Conservation (phyloP, 2,888 invertebrate genomes). For the Drosophila aldrichi region DNA sequence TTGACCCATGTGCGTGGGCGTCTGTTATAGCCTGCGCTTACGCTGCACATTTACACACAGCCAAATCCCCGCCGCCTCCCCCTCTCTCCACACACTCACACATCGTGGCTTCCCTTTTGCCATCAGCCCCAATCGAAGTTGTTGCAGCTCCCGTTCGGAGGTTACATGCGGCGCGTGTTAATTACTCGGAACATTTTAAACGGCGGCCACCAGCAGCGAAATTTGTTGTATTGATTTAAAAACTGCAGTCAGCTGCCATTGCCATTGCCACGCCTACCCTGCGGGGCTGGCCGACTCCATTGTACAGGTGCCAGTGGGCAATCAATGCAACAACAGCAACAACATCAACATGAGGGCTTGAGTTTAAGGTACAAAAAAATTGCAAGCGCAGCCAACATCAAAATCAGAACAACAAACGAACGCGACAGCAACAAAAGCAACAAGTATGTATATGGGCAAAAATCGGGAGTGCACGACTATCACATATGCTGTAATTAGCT, state of each 20-base stretch:
- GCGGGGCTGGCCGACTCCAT: not conserved
- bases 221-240: conserved; percentile 78
- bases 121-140: conserved; percentile 1
- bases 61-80: not conserved
- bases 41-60: conserved; percentile 67
- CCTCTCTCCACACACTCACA: no score
- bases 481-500: conserved; percentile 19
- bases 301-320: conserved; percentile 62
- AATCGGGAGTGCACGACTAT: not conserved
- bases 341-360: conserved; percentile 2
- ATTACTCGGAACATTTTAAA: conserved; percentile 79
- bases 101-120: no score
- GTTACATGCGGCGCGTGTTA: conserved; percentile 78
- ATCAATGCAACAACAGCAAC: conserved; percentile 35
- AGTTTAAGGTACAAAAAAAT: conserved; percentile 42
- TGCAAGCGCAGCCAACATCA: conserved; percentile 55
- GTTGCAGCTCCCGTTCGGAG: conserved; percentile 63
- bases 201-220: conserved; percentile 68
- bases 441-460: conserved; percentile 5
- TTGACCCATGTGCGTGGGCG: conserved; percentile 22
- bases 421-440: conserved; percentile 28
- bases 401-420: conserved; percentile 55
- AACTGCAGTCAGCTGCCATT: conserved; percentile 28
- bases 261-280: conserved; percentile 9
- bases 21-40: conserved; percentile 51